Evolutionary conservation across 2,797 vertebrate species (phyloP), one percentile per base, ranked within the genome.

Genomic region (Petrocephalus schoutedeni): DNA sequence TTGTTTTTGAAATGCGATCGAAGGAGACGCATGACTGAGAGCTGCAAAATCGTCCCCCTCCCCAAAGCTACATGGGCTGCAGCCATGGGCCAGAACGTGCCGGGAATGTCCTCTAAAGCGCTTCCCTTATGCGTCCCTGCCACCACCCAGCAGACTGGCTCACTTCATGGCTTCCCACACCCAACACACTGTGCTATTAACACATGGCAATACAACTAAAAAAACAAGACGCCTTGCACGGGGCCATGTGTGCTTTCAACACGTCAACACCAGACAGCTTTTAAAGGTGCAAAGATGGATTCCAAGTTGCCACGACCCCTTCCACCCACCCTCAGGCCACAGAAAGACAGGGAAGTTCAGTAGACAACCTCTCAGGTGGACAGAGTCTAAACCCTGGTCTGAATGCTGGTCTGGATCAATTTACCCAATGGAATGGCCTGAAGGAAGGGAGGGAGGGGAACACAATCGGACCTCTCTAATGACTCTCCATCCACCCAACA

Each of bases 331-430:
- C 56, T 19, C 53, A 19, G 53, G 23, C 21, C 56, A 21, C 51
- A 19, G 53, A 86, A 58, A 32, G 23, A 58, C 36, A 9, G 57
- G 85, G 61, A 86, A 45, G 71, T 19, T 77, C 71, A 41, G 71
- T 12, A 77, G 71, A 77, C 71, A 77, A 45, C 71, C 71, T 45
- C n/a, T 77, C 71, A 41, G 41, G 71, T 45, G 16, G 71, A 77
- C 36, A 77, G 71, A 41, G 71, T 45, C 71, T n/a, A 16, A 41
- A n/a, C 32, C 71, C 71, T 77, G 64, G 64, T 36, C 41, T 45
- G 2, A 93, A 90, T 95, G 95, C 93, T 94, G 87, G 94, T 93
- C 94, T 89, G 91, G 94, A 96, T 96, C 94, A 89, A 89, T 92
- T 96, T 95, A 95, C 95, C 90, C 88, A 88, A 90, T 91, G 90